Conservation (phyloP, 2,113 vertebrate genomes). For the Steatornis caripensis region DNA sequence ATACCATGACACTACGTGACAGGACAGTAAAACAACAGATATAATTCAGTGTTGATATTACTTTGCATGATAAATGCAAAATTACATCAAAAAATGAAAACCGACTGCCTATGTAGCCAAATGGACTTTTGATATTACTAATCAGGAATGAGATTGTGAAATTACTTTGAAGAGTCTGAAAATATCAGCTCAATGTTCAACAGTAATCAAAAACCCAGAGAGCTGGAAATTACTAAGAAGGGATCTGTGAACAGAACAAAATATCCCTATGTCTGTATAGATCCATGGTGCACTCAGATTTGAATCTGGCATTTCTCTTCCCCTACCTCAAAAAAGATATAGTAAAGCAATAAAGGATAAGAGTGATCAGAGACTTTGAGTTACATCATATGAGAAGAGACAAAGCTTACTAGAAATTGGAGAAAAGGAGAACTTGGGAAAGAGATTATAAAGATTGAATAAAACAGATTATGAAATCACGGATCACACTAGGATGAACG, state of each 20-base stretch:
- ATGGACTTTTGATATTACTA: neutral
- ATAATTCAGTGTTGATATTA: neutral
- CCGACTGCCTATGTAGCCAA: neutral
- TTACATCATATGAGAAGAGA: neutral
- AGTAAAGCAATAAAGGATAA: neutral
- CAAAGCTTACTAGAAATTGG: neutral
- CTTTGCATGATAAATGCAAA: slow-evolving; percentile 9
- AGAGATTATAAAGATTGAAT: neutral
- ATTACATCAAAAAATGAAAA: slow-evolving; percentile 2
- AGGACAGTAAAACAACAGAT: neutral
- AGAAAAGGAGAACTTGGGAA: neutral
- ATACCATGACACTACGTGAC: neutral
- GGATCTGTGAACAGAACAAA: neutral
- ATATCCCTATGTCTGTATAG: neutral
- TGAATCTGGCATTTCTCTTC: neutral
- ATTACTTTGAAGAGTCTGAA: neutral
- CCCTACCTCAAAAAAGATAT: neutral
- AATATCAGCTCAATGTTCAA: neutral
- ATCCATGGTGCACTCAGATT: neutral
- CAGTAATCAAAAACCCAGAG: neutral
- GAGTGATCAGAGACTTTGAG: neutral
- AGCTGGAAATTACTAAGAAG: neutral
- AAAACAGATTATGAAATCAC: neutral
- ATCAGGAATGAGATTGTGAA: neutral
- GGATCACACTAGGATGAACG: neutral